Percentiles rank a stretch among this genome's conserved stretches.
These are phyloP conservation scores for Falcunculus frontatus DNA, from an alignment of 2,113 vertebrate genomes.

Conservation along the genomic window DNA sequence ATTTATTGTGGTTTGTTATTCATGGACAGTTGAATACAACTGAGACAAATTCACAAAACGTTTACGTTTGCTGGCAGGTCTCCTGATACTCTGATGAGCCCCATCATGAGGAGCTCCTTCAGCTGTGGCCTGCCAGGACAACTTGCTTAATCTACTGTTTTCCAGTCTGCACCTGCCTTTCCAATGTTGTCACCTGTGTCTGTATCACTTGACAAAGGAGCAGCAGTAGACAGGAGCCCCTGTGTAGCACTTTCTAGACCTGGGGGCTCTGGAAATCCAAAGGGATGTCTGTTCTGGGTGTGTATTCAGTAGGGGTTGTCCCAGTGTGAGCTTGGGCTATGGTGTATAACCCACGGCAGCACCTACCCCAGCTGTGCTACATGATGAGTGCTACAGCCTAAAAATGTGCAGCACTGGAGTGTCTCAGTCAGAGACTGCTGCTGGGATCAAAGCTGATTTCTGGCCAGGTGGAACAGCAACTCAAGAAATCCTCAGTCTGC, in stretches of 20 bases:
- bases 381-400: neutral
- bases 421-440: neutral
- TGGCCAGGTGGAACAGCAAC: neutral
- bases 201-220: neutral
- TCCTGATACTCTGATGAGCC: neutral
- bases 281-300: neutral
- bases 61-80: neutral
- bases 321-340: neutral
- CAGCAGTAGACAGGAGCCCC: neutral
- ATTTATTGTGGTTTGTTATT: slow-evolving; percentile 61
- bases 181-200: neutral
- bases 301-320: neutral
- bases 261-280: neutral
- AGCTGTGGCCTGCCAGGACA: neutral
- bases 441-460: neutral
- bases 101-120: neutral
- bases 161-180: neutral
- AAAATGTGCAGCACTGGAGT: neutral
- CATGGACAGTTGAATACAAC: slow-evolving; percentile 18
- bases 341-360: neutral
- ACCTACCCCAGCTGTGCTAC: neutral
- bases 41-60: neutral
- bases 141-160: neutral
- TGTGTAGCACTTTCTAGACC: neutral
- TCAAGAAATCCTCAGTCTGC: neutral